Base-by-base conservation (phyloP, 2,888 invertebrate species). In the Cabera pusaria region DNA sequence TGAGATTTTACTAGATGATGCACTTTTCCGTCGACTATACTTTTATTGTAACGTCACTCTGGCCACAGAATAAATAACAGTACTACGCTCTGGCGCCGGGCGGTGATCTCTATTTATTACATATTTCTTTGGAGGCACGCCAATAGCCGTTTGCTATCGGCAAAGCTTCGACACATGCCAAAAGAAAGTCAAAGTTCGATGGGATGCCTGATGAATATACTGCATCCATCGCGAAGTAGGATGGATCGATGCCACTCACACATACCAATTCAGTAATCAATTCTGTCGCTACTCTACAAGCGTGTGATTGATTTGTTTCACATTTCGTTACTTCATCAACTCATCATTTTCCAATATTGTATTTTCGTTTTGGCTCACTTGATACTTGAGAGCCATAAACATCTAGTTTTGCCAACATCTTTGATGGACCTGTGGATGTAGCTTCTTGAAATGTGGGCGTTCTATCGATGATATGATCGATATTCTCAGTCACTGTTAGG, bases 111-210 rank as follows among this genome's bases (percentile, higher is more conserved):
- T 83, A 78, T 86, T 82, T 84, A 77, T 84, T 78, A 73, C 76
- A 68, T 50, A 45, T 73, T 75, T 74, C 60, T 60, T 76, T 87
- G 87, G 87, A 75, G 36, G 26, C 9, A 26, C 44, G 83, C 87
- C 87, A 87, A 77, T 52, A 59, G 59, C 59, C 62, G 67, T 55
- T 71, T 67, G 65, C 69, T 64, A 68, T 64, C 64, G 59, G 59
- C 56, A 53, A 64, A 62, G 56, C 65, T 63, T 71, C 68, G 70
- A 72, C 64, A 71, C 65, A 67, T 72, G 78, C 80, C 76, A 75
- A 73, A 77, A 75, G 76, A 85, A 84, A 85, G 83, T 74, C 82
- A 77, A 79, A 83, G 83, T 84, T 85, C 80, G 81, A 76, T 72
- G 78, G 75, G 78, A 72, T 72, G 56, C 51, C 40, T 49, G 37